phyloP scores from a whole-genome alignment of 2,113 vertebrate species.

The Melanerpes formicivorus region DNA sequence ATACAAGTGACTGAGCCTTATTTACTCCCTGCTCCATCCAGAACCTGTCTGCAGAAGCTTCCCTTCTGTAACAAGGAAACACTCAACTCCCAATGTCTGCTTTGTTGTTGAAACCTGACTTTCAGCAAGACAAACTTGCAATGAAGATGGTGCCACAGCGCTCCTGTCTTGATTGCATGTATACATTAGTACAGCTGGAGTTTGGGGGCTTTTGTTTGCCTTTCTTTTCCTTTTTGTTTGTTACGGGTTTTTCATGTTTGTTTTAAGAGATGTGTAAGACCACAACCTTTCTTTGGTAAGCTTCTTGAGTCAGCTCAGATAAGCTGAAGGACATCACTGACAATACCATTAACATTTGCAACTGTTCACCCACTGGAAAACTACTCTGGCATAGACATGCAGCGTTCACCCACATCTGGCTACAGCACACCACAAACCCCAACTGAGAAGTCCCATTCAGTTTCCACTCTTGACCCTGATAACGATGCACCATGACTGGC shows the following conservation, averaged over 20 bases:
- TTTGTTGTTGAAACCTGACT: background rate
- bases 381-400: constrained; percentile 24
- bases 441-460: constrained; percentile 17
- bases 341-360: constrained; percentile 32
- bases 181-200: background rate
- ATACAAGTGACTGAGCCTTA: background rate
- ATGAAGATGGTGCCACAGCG: background rate
- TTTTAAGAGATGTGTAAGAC: background rate
- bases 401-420: constrained; percentile 37
- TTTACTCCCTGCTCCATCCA: background rate
- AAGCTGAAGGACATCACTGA: constrained; percentile 45
- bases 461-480: background rate
- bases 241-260: background rate
- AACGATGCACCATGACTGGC: background rate
- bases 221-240: background rate
- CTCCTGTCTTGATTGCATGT: background rate
- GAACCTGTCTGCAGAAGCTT: background rate
- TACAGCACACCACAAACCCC: constrained; percentile 5
- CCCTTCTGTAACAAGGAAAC: background rate
- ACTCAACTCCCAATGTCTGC: background rate
- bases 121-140: background rate
- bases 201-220: background rate
- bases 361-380: constrained; percentile 55
- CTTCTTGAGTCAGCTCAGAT: constrained; percentile 1
- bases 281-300: constrained; percentile 25